Percentiles rank a stretch among this genome's conserved stretches.
phyloP scores from a whole-genome alignment of 1,140 invertebrate genomes.

The Hyphantria cunea region DNA sequence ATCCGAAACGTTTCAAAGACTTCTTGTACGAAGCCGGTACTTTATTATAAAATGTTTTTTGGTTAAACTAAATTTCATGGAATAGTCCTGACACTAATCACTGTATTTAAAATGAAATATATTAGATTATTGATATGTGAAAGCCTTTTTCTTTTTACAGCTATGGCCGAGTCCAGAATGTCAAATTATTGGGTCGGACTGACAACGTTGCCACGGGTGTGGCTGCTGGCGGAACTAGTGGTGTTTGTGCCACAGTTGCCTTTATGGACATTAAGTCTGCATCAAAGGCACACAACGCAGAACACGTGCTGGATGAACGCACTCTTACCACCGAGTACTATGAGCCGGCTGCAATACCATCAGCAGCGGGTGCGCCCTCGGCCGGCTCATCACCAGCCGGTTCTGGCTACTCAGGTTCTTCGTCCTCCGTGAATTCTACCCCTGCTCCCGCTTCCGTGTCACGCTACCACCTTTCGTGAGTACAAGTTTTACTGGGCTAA shows the following conservation, averaged over 20 bases:
- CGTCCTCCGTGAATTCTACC: slow-evolving; percentile 83
- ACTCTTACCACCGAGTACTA: slow-evolving; percentile 96
- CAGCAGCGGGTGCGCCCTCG: slow-evolving; percentile 79
- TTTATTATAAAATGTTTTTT: no score
- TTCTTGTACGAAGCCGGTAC: no score
- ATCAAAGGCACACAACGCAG: slow-evolving; percentile 94
- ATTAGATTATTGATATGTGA: slow-evolving; percentile 25
- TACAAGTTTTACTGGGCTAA: slow-evolving; percentile 36
- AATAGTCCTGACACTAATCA: not conserved
- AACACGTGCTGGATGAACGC: slow-evolving; percentile 93
- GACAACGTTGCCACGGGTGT: slow-evolving; percentile 82
- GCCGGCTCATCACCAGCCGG: slow-evolving; percentile 82
- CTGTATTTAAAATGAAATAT: slow-evolving; percentile 2
- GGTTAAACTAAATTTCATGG: no score
- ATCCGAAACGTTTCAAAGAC: no score
- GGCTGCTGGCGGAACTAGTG: slow-evolving; percentile 76
- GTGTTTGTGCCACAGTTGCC: slow-evolving; percentile 92
- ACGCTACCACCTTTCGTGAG: slow-evolving; percentile 79
- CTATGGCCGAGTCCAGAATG: slow-evolving; percentile 98
- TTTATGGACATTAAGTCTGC: slow-evolving; percentile 99
- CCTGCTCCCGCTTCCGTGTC: slow-evolving; percentile 73
- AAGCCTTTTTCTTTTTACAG: slow-evolving; percentile 82
- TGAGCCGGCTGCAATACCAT: slow-evolving; percentile 90
- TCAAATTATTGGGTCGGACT: slow-evolving; percentile 90
- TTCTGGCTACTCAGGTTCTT: slow-evolving; percentile 83